These are phyloP conservation scores for Phallusia fumigata DNA, from an alignment of 23 tunicate genomes.

Conservation along the genomic window DNA sequence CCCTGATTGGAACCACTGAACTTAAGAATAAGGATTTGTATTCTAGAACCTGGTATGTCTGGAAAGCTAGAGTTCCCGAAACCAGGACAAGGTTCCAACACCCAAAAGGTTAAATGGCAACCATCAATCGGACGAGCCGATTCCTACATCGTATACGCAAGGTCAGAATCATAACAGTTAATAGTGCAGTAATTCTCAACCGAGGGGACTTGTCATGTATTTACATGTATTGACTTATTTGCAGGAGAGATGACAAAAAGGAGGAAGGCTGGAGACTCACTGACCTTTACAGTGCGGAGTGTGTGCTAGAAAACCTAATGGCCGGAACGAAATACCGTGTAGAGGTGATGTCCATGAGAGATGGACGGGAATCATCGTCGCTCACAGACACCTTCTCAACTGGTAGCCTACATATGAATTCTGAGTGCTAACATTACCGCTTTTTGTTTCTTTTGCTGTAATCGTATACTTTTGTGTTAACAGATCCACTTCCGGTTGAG, in stretches of 20 bases:
- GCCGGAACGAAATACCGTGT: constrained; percentile 65
- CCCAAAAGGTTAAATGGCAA: constrained; percentile 47
- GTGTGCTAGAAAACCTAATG: constrained; percentile 35
- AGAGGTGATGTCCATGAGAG: constrained; percentile 58
- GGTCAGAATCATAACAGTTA: constrained; percentile 17
- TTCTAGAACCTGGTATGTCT: constrained; percentile 63
- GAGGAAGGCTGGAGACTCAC: constrained; percentile 44
- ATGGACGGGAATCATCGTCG: constrained; percentile 64
- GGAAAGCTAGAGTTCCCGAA: constrained; percentile 46
- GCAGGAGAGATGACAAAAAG: constrained; percentile 51
- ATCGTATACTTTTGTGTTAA: not conserved
- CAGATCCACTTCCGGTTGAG: constrained; percentile 32
- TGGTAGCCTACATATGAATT: constrained; percentile 28
- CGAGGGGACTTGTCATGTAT: too few relatives aligned
- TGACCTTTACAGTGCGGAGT: constrained; percentile 36
- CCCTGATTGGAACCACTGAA: too few relatives aligned
- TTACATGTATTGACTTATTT: too few relatives aligned
- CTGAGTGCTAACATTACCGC: too few relatives aligned
- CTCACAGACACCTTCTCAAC: constrained; percentile 41
- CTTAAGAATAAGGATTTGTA: too few relatives aligned
- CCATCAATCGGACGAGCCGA: constrained; percentile 59
- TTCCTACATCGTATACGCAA: constrained; percentile 41
- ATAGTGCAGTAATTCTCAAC: not conserved
- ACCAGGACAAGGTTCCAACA: constrained; percentile 32
- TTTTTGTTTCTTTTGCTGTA: too few relatives aligned